Base-by-base conservation (phyloP, 1,140 invertebrate genomes). In the Holotrichia oblita region DNA sequence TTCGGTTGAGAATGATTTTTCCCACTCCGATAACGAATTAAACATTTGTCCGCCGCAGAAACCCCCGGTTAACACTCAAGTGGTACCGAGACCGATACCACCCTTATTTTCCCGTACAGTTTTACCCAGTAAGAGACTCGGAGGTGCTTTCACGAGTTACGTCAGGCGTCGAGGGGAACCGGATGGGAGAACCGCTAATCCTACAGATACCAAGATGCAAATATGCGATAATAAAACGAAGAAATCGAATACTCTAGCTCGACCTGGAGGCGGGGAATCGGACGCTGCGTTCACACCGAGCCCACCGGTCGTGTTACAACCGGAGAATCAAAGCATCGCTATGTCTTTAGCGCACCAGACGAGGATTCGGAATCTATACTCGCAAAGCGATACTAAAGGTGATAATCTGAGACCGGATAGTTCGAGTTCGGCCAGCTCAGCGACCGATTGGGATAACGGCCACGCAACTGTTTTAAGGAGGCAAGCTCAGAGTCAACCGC, bases 111-210 rank as follows among this genome's bases (percentile, higher is more conserved):
- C 85, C 40, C 80, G 88, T 44, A 85, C 87, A 3, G 87, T 89
- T 22, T 81, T 88, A 48, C 89, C 89, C 85, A 87, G 85, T 81
- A 89, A 76, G 73, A 79, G 82, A 72, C 76, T 85, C 7, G 80
- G 88, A 3, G 91, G 93, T 72, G 95, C 95, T n/a, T 97, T 96
- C 83, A 95, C 94, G 9, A 95, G 93, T 85, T 97, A 97, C 84
- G 96, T 97, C 0, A 89, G 95, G 59, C 92, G 94, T 79, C 90
- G 96, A n/a, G 96, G 96, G 0, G 96, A 97, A 86, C 96, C 96
- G 0, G 96, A 97, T 88, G 96, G 96, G 0, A 91, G 94, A 76
- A 95, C 93, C 0, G 94, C 93, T 14, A 90, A 90, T 80, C 89
- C 90, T 55, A 86, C 87, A 14, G 90, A 87, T 81, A 84, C 85